Base-by-base conservation (phyloP, 2,113 vertebrate genomes). In the Muntiacus muntjak region DNA sequence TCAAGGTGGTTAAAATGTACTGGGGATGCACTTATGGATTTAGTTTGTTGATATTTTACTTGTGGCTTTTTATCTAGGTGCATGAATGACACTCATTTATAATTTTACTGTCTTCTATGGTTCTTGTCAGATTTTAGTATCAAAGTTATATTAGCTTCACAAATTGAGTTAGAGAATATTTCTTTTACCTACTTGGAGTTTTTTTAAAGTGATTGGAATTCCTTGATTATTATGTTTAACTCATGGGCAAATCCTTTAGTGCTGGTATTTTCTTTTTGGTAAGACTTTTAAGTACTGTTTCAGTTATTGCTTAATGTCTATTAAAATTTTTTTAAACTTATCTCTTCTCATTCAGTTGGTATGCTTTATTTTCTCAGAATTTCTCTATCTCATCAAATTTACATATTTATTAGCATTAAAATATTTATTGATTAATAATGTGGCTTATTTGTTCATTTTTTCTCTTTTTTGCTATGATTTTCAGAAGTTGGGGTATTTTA, bases 81-180 rank as follows among this genome's bases (percentile, higher is more conserved):
- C 12, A 40, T 64, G 54, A 54, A 88, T 93, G 28, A 67, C 36
- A 36, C 55, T 60, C 87, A 43, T 89, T 64, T 85, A 58, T 84
- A 93, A 81, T 89, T 94, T 79, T 93, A 62, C 93, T 94, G n/a
- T 87, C 43, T 54, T 87, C 36, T 95, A 62, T 64, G 52, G 10
- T 74, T 90, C 60, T 82, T 82, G 36, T 95, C 60, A 87, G 60
- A 82, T 94, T 95, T 97, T 91, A 91, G 30, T 50, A 43, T 71
- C 87, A 91, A 91, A 82, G 45, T 91, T 83, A 91, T 55, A 40
- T 45, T 87, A 47, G 19, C 45, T 62, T 95, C 54, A 83, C 50
- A 94, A 95, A 94, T 82, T 97, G 94, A 76, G 33, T 91, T 85
- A 67, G 67, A 74, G n/a, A 67, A 74, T 84, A 55, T 54, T 55